A percentile compares a stretch with the other conserved stretches of the same genome.
phyloP scores from a whole-genome alignment of 2,113 vertebrate species.

The Cercopithecus mona region DNA sequence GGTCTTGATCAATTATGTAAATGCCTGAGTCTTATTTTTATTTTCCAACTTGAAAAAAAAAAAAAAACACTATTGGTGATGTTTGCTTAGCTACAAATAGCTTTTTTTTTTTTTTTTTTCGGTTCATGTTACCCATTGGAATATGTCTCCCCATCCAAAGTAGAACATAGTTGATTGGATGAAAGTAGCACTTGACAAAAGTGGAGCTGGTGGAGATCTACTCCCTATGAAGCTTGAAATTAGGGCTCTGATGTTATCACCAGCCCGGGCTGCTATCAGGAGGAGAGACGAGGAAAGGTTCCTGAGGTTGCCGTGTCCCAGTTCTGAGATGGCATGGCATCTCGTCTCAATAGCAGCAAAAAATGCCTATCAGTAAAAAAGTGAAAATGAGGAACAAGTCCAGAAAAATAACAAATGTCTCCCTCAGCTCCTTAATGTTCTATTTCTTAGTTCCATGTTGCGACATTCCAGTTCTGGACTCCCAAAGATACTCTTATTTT shows the following conservation, averaged over 20 bases:
- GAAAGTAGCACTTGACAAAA: not conserved
- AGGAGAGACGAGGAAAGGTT: not conserved
- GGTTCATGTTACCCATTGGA: not conserved
- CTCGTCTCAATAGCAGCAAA: not conserved
- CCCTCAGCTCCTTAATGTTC: not conserved
- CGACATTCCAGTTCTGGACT: not conserved
- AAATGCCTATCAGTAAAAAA: not conserved
- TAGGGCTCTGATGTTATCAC: not conserved
- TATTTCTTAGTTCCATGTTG: not conserved
- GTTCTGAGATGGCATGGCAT: fast-evolving
- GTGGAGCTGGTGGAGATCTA: not conserved
- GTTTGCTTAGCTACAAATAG: not conserved
- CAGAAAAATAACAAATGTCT: not conserved
- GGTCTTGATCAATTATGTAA: not conserved
- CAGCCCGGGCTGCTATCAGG: not conserved
- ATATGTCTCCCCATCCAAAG: not conserved
- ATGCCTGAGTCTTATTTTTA: not conserved
- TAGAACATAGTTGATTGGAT: not conserved
- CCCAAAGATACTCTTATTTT: not conserved
- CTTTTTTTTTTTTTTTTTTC: not conserved
- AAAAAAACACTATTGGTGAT: not conserved
- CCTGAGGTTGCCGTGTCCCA: not conserved
- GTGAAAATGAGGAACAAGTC: not conserved
- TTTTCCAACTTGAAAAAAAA: not conserved
- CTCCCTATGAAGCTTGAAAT: not conserved